Evolutionary conservation across 2,113 vertebrate species (phyloP), one percentile per base, ranked within the genome.

Genomic region (Agelaius tricolor): DNA sequence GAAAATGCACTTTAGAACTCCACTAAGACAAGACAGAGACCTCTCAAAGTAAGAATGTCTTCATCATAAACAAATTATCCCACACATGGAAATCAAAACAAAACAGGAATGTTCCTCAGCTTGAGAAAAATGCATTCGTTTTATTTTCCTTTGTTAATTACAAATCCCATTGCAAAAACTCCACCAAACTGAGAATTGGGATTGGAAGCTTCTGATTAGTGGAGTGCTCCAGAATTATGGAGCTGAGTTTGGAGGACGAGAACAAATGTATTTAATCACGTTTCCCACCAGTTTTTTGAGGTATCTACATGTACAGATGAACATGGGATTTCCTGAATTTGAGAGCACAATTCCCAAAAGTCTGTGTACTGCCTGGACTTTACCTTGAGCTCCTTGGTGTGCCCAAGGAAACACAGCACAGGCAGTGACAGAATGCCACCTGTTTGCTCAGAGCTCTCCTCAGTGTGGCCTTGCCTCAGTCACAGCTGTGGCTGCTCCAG

Each of bases 371-470:
- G 8, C 31, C 21, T 76, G 31, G 52, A 58, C 69, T 84, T 13
- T 21, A 49, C 69, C 78, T 13, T 19, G 54, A 87, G 81, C 10
- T 39, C 58, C 28, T 72, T 21, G 0, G 1, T 17, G 22, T 33
- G 41, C 23, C 19, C 51, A 54, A 51, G 37, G 62, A 68, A 79
- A 73, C 18, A 23, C 0, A 2, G 6, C 27, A 16, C 57, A 35
- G n/a, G 49, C 16, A 79, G 57, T 2, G 49, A 37, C 0, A 2
- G 57, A 43, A 26, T 3, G 8, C n/a, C 22, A 46, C 21, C 23
- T 3, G 0, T 28, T 31, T 49, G 55, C 47, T 76, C 47, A 57
- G 65, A 57, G 44, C 13, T 7, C n/a, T 61, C 30, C 35, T 54
- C 26, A 5, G 23, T 1, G 19, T 39, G 30, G 19, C 27, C 57